Conservation (phyloP, 2,113 vertebrate genomes). For the Dasyurus viverrinus region DNA sequence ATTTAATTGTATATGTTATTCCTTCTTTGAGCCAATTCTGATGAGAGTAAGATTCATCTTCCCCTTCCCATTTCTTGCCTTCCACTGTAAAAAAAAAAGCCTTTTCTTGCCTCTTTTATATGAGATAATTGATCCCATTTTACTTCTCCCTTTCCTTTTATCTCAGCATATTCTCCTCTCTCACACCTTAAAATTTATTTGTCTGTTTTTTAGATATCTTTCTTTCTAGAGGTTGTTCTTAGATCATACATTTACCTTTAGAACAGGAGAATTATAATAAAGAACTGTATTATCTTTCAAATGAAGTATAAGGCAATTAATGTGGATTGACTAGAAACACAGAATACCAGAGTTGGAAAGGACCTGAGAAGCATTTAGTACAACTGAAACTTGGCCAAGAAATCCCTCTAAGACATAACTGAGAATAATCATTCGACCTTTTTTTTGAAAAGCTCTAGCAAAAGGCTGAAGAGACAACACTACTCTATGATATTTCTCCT, state of each 20-base stretch:
- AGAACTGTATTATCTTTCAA: not conserved
- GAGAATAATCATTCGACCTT: not conserved
- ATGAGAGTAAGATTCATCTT: too few species aligned
- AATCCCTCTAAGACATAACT: not conserved
- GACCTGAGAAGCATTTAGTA: not conserved
- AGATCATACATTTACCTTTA: not conserved
- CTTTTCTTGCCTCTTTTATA: too few species aligned
- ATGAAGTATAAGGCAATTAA: not conserved
- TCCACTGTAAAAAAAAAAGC: too few species aligned
- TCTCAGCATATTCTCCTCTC: too few species aligned
- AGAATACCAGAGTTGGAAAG: not conserved
- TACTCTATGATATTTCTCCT: not conserved
- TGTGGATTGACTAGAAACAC: not conserved
- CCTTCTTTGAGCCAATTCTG: too few species aligned
- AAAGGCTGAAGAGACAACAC: not conserved
- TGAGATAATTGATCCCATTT: too few species aligned
- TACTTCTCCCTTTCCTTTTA: too few species aligned
- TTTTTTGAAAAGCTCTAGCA: not conserved
- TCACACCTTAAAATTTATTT: too few species aligned
- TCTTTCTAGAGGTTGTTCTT: not conserved
- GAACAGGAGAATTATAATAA: not conserved
- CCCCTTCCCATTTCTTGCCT: too few species aligned
- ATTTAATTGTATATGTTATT: too few species aligned
- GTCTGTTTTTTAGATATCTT: too few species aligned
- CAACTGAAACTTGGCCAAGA: not conserved